Evolutionary conservation across 2,797 vertebrate species (phyloP), one percentile per base, ranked within the genome.

Genomic region (Melanogrammus aeglefinus): DNA sequence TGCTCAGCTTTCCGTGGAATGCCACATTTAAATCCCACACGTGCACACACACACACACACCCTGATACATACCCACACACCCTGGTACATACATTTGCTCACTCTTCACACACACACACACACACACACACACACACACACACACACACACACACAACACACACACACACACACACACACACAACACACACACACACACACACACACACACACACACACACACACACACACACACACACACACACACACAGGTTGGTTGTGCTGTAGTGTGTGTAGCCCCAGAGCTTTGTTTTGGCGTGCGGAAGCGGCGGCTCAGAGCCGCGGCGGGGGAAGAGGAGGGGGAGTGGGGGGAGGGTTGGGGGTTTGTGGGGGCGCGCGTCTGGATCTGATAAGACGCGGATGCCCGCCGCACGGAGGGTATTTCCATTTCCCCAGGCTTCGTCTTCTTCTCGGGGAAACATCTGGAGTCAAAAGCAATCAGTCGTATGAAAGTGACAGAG

Each of bases 371-470:
- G 41, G 10, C 39, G 9, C n/a, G 7, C 9, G 2, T n/a, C n/a
- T n/a, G n/a, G n/a, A 14, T 76, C 81, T 31, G 6, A 66, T 69
- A 36, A 51, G 41, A 41, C 33, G 4, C 36, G 29, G 73, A 14
- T 27, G 35, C 3, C 36, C 47, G 47, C 47, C 6, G 47, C 57
- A 63, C 41, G 41, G 69, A 24, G 2, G 39, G 47, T 24, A 3
- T 35, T 73, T 71, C 21, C 36, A 73, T 80, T 57, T 78, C 72
- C 41, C 39, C 57, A 8, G 57, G 31, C 81, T 74, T 80, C 72
- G 1, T 35, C 72, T 80, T 75, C 73, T 36, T 36, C 35, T 36
- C 35, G 35, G 8, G 27, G 75, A 71, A 78, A 76, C n/a, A 35
- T n/a, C 33, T 39, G 31, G 63, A 81, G 27, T 73, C 79, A 27